Evolutionary conservation across 2,113 vertebrate species (phyloP).

Genomic region (Sander lucioperca): DNA sequence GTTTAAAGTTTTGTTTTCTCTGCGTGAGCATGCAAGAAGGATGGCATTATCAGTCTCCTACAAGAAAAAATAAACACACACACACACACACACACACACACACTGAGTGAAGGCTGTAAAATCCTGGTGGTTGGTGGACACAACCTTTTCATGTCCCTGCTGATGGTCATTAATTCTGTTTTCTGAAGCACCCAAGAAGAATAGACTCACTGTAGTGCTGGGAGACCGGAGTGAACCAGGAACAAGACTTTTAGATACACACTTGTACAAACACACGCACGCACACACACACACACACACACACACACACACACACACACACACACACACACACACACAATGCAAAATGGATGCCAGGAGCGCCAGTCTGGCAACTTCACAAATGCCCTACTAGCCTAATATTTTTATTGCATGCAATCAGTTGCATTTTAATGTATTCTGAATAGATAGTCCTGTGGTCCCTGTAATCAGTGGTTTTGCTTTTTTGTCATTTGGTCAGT

Average conservation of each 20-base stretch:
- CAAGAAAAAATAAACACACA: conserved; percentile 16
- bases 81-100: conserved; percentile 20
- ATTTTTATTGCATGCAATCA: conserved; percentile 19
- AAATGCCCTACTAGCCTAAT: conserved; percentile 59
- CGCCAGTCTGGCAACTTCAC: conserved; percentile 57
- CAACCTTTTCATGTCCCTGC: conserved; percentile 63
- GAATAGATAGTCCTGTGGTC: conserved; percentile 2
- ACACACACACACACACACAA: conserved; percentile 10
- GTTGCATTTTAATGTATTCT: conserved; percentile 15
- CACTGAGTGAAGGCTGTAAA: conserved; percentile 41
- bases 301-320: conserved; percentile 27
- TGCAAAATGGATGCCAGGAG: conserved; percentile 54
- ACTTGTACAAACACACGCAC: conserved; percentile 18
- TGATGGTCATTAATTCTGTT: conserved; percentile 66
- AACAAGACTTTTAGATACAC: conserved; percentile 54
- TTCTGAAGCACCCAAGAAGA: conserved; percentile 68
- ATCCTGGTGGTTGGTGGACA: conserved; percentile 54
- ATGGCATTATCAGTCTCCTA: conserved; percentile 23
- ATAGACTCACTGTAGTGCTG: conserved; percentile 64
- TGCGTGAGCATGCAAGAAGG: conserved; percentile 8
- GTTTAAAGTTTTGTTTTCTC: conserved; percentile 40
- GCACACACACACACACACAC: conserved; percentile 22
- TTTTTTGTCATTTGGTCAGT: conserved; percentile 27
- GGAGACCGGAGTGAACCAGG: conserved; percentile 63
- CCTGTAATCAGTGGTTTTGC: conserved; percentile 4